Base-by-base conservation (phyloP, 2,888 invertebrate genomes). In the Cheilosia impressa region DNA sequence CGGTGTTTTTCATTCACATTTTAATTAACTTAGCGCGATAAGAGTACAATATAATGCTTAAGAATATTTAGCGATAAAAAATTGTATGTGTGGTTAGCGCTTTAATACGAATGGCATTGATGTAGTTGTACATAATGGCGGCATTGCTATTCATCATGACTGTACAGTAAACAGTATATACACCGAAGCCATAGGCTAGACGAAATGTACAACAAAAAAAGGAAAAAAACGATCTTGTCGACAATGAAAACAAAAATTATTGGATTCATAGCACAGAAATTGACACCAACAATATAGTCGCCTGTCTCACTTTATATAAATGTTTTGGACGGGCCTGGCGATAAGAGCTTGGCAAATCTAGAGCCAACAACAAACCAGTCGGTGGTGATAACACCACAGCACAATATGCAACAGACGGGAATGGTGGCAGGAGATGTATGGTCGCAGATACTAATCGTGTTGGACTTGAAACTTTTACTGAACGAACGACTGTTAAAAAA, bases 11-110 rank as follows among this genome's bases (percentile, higher is more conserved):
- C 76, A 69, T 69, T 79, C 79, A 79, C 52, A 73, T 84, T 84
- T 85, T 81, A 85, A 81, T 85, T 81, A 85, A 85, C 57, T 81
- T 77, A 50, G 53, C 47, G 66, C 76, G 85, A 81, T 85, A 85
- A 81, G 72, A 55, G 60, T 24, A 68, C 27, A 71, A 62, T 43
- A 79, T 73, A 68, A 79, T 79, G 73, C 52, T 73, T 57, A 45
- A 63, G 62, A 83, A 83, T 73, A 78, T 52, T 69, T 47, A 79
- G 68, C 79, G 79, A 73, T 72, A 83, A 58, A 63, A 43, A 68
- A 5, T 31, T n/a, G 15, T 10, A 41, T 63, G 13, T 79, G 73
- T 68, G 34, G 22, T 60, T 27, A 55, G 41, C 17, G 47, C 31
- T 72, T 60, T 43, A 24, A 52, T 52, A 31, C 38, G 55, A 65